Evolutionary conservation across 2,113 vertebrate genomes (phyloP).

Genomic region (Pituophis catenifer): DNA sequence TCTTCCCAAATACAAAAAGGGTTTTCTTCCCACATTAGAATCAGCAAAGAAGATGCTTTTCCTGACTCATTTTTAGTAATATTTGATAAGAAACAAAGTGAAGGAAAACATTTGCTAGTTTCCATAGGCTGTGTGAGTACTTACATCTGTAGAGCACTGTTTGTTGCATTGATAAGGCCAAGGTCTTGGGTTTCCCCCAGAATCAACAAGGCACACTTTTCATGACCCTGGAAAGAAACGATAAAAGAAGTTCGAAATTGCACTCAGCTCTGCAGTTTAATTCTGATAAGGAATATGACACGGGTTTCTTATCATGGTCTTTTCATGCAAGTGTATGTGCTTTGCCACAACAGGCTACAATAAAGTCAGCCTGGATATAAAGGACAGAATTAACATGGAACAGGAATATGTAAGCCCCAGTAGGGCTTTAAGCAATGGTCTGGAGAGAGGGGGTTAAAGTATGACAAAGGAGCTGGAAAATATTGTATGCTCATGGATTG

Average conservation of each 20-base stretch:
- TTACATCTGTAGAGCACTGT: constrained; percentile 94
- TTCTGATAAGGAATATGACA: neutral
- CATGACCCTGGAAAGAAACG: constrained; percentile 82
- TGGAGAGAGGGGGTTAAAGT: neutral
- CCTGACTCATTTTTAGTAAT: neutral
- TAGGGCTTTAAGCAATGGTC: neutral
- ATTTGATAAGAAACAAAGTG: neutral
- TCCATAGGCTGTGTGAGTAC: constrained; percentile 57
- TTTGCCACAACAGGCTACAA: neutral
- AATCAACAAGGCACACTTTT: constrained; percentile 97
- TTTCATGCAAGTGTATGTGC: neutral
- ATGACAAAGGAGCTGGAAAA: neutral
- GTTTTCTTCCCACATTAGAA: neutral
- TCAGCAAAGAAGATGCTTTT: neutral
- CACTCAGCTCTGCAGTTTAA: neutral
- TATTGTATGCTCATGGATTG: neutral
- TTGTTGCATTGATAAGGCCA: constrained; percentile 94
- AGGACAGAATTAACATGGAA: neutral
- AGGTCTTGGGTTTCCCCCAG: constrained; percentile 90
- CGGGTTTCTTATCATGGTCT: neutral
- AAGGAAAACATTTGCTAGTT: neutral
- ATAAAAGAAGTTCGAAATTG: neutral
- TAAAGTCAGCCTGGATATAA: neutral
- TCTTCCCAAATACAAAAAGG: neutral
- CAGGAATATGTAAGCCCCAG: neutral